A percentile compares a stretch with the other conserved stretches of the same genome.
phyloP scores from a whole-genome alignment of 2,113 vertebrate species.

The Probosciger aterrimus region DNA sequence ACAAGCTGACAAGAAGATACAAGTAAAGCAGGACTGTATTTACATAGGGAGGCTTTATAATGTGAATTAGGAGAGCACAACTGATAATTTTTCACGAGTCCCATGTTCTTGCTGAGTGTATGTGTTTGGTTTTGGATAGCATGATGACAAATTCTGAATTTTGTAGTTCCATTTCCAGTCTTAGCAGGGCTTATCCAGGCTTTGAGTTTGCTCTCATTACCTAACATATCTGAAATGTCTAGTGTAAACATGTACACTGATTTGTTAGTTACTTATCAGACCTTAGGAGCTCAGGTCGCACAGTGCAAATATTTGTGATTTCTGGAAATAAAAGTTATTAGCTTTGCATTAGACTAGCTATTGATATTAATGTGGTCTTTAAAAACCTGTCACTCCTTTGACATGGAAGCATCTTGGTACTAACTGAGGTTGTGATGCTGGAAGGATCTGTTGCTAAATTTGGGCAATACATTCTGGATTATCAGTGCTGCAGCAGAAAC shows the following conservation, averaged over 20 bases:
- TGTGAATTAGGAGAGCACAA: not conserved
- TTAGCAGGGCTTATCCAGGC: not conserved
- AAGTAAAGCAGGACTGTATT: not conserved
- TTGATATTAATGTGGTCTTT: not conserved
- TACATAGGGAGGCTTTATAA: not conserved
- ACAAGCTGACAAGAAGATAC: not conserved
- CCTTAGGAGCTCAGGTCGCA: not conserved
- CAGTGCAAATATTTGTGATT: not conserved
- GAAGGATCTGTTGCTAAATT: not conserved
- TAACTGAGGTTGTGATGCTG: not conserved
- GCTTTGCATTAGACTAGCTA: not conserved
- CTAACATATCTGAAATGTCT: not conserved
- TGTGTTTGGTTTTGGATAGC: constrained; percentile 1
- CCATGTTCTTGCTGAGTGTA: not conserved
- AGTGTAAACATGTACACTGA: not conserved
- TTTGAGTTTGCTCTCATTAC: not conserved
- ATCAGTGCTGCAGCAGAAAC: not conserved
- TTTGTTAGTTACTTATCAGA: not conserved
- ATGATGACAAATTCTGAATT: not conserved
- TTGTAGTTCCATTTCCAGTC: not conserved
- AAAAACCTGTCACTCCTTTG: not conserved
- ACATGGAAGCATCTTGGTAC: not conserved
- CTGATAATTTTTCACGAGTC: not conserved
- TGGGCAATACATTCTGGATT: fast-evolving
- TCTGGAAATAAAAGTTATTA: not conserved